Conservation (phyloP, 2,888 invertebrate species). For the Flabesymbios commensalis region DNA sequence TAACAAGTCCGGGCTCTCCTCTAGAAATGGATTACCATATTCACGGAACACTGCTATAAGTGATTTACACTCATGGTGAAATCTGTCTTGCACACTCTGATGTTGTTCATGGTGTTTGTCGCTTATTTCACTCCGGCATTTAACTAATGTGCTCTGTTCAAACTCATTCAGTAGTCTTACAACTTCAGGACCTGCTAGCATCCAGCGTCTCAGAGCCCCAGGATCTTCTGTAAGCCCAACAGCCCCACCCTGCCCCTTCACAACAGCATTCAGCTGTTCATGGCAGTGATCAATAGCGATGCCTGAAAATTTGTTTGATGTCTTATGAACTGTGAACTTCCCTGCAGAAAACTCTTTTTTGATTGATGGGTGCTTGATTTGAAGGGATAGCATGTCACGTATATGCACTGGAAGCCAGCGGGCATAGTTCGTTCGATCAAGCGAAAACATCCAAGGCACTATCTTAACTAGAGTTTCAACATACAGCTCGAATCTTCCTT, state of each 20-base stretch:
- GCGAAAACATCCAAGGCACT: conserved; percentile 11
- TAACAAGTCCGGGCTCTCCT: neutral
- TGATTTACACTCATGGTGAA: conserved; percentile 17
- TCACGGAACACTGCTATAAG: conserved; percentile 7
- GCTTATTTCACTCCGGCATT: neutral
- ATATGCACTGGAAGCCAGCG: neutral
- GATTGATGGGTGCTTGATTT: neutral
- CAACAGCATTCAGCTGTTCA: conserved; percentile 28
- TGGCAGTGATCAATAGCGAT: conserved; percentile 32
- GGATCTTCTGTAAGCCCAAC: conserved; percentile 29
- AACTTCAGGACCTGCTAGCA: conserved; percentile 26
- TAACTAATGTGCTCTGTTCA: conserved; percentile 9
- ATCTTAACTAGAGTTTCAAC: neutral
- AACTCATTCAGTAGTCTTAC: conserved; percentile 22
- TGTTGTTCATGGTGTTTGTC: conserved; percentile 27
- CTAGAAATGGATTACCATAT: conserved; percentile 25
- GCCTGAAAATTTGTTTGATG: conserved; percentile 15
- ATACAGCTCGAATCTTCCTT: conserved; percentile 16
- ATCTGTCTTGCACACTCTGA: conserved; percentile 18
- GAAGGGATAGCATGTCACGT: neutral
- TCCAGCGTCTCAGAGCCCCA: conserved; percentile 19
- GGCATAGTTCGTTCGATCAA: neutral
- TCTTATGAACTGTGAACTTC: conserved; percentile 6
- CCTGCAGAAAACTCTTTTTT: neutral
- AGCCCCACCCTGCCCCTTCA: conserved; percentile 28